Evolutionary conservation across 1,140 invertebrate genomes (phyloP), one percentile per base, ranked within the genome.

Genomic region (Polyergus mexicanus): DNA sequence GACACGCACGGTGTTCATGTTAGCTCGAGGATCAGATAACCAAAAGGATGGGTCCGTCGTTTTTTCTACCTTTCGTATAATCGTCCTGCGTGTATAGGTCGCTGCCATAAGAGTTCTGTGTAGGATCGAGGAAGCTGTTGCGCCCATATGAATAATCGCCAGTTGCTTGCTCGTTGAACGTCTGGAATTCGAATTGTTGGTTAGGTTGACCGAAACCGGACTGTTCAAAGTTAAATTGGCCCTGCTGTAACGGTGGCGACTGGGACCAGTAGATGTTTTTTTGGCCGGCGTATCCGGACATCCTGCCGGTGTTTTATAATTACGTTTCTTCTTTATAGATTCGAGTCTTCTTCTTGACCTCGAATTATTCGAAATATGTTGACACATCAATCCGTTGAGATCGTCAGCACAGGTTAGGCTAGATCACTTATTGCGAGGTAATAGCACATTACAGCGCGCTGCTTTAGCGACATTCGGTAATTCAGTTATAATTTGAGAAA

Each of bases 131-230:
- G 71, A 86, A 95, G 25, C 87, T 88, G 65, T 94, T 92, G 51
- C 93, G 93, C 2, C 86, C 10, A 77, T 93, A 94, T 2, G 90
- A 47, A 86, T 91, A 93, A 69, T 94, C 92, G 10, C 86, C 92
- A 16, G 85, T 65, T 68, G 90, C 89, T 85, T 94, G 92, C 11
- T 94, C 93, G 28, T 66, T 89, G 44, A 94, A 95, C 3, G 91
- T 90, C 60, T 93, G 92, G 78, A 95, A 95, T 11, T 95, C 95
- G 38, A 95, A 94, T 90, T 95, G 93, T 92, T 93, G 94, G 91
- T 94, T 94, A 86, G 92, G 92, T 89, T 95, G 94, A 0, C 91
- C 93, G 69, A 95, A 95, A 68, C 91, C 92, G 32, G 81, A 44
- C 19, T 89, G 47, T 35, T 95, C 94, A 41, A 94, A 94, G 86